Percentiles rank a stretch among this genome's conserved stretches.
These are phyloP conservation scores for Tetropium fuscum DNA, from an alignment of 2,888 invertebrate species.

Conservation along the genomic window DNA sequence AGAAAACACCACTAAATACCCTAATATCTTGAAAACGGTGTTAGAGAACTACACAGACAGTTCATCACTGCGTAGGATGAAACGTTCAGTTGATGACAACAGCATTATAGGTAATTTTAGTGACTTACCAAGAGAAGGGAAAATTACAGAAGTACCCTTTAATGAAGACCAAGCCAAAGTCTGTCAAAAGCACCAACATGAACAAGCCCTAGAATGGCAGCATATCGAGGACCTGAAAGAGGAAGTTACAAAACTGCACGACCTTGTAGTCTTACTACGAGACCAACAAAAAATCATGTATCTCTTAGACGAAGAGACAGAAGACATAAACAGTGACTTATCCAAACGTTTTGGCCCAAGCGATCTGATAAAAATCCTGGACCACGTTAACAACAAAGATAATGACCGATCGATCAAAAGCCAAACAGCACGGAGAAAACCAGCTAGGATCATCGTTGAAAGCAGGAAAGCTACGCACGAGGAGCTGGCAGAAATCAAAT, in stretches of 20 bases:
- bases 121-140: not conserved
- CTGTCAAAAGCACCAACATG: constrained; percentile 25
- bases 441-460: constrained; percentile 14
- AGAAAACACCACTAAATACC: constrained; percentile 9
- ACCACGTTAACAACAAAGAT: constrained; percentile 33
- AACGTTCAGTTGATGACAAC: constrained; percentile 1
- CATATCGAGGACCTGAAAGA: constrained; percentile 52
- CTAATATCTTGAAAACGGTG: not conserved
- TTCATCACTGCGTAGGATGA: constrained; percentile 1
- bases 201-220: constrained; percentile 36
- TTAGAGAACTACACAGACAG: not conserved
- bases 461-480: constrained; percentile 27
- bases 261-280: constrained; percentile 54
- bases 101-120: not conserved
- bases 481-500: constrained; percentile 43
- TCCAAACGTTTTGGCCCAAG: constrained; percentile 30
- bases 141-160: not conserved
- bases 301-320: constrained; percentile 42
- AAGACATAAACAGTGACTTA: constrained; percentile 26
- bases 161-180: constrained; percentile 8
- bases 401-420: constrained; percentile 10
- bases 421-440: constrained; percentile 9
- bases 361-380: constrained; percentile 31
- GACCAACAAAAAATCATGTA: constrained; percentile 58
- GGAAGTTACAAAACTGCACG: constrained; percentile 58